Conservation (phyloP, 2,888 invertebrate species). For the Catocala nupta region DNA sequence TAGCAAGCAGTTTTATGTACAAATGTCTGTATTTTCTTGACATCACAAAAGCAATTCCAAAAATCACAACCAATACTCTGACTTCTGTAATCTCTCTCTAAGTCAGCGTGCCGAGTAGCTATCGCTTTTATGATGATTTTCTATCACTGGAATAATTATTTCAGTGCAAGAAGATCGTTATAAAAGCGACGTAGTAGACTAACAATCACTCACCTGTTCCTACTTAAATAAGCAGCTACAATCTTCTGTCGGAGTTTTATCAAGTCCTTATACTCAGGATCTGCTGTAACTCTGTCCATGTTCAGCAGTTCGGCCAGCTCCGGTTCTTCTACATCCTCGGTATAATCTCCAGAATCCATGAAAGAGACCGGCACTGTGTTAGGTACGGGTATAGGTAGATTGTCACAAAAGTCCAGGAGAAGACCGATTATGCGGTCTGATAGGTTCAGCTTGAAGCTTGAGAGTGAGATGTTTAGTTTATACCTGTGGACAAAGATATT, state of each 20-base stretch:
- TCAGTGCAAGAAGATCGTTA: too few relatives aligned
- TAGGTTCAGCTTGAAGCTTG: conserved; percentile 91
- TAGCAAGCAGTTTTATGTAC: too few relatives aligned
- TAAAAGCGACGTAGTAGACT: too few relatives aligned
- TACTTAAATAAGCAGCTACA: conserved; percentile 77
- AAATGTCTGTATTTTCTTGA: too few relatives aligned
- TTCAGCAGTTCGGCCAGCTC: conserved; percentile 63
- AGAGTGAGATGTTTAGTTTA: conserved; percentile 91
- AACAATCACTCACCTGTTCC: conserved; percentile 66
- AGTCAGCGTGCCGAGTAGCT: too few relatives aligned
- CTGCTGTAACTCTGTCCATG: conserved; percentile 70
- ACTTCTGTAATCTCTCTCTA: too few relatives aligned
- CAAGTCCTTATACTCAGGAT: conserved; percentile 76
- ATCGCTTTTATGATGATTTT: too few relatives aligned
- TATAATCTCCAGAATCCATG: conserved; percentile 79
- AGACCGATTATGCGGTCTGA: conserved; percentile 91
- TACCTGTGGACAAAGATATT: conserved; percentile 82
- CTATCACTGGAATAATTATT: too few relatives aligned
- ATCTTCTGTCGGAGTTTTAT: conserved; percentile 77
- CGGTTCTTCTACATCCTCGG: conserved; percentile 70
- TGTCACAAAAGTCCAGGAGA: conserved; percentile 89
- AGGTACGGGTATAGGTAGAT: conserved; percentile 78
- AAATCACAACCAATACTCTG: too few relatives aligned
- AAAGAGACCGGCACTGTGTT: conserved; percentile 82
- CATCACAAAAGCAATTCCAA: too few relatives aligned